A percentile compares a stretch with the other conserved stretches of the same genome.
phyloP scores from a whole-genome alignment of 30 jellyfish, hydroid and myxozoan species.

The Rhopilema esculentum region DNA sequence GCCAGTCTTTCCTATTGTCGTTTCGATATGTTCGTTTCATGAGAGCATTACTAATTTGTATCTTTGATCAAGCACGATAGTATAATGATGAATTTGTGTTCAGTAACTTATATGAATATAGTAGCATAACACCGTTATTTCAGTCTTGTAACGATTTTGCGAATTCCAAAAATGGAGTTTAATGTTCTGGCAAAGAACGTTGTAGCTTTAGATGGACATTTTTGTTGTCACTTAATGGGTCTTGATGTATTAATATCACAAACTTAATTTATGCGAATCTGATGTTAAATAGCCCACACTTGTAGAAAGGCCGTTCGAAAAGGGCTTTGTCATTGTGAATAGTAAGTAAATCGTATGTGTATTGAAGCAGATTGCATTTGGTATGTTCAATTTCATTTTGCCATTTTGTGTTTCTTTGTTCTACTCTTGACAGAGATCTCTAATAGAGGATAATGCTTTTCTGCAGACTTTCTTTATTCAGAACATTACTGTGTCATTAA shows the following conservation, averaged over 20 bases:
- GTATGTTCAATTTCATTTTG: conserved; percentile 7
- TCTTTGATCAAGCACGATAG: background rate
- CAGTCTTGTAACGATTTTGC: background rate
- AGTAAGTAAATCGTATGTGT: conserved; percentile 16
- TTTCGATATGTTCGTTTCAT: background rate
- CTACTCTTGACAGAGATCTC: background rate
- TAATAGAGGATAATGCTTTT: too few species aligned
- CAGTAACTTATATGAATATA: background rate
- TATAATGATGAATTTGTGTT: background rate
- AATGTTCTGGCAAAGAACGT: conserved; percentile 65
- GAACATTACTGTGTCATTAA: too few species aligned
- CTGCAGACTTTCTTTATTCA: too few species aligned
- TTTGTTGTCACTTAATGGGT: conserved; percentile 60
- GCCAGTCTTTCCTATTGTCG: too few species aligned
- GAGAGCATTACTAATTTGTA: background rate
- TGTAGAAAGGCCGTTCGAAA: conserved; percentile 38
- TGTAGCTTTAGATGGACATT: conserved; percentile 55
- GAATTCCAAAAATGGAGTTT: conserved; percentile 63
- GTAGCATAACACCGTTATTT: background rate
- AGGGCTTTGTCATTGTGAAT: conserved; percentile 45
- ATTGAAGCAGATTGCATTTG: conserved; percentile 46
- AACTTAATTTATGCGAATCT: conserved; percentile 49
- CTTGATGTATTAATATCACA: conserved; percentile 39
- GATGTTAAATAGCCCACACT: conserved; percentile 14
- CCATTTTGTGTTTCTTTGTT: background rate